Conservation (phyloP, 2,888 invertebrate genomes). For the Coecobrya sp. region DNA sequence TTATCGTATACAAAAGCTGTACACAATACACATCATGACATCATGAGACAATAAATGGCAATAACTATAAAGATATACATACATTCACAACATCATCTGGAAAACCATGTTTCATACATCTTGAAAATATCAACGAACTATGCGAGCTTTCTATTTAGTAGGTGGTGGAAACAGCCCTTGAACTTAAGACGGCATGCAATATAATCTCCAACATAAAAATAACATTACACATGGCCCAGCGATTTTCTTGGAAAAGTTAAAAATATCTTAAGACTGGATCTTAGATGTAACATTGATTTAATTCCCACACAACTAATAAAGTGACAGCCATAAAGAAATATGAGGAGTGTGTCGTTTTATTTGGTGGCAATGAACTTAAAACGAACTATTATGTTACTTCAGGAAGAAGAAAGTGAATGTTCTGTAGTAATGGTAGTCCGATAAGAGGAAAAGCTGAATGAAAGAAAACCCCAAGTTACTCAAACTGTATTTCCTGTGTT, state of each 20-base stretch:
- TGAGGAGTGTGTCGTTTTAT: not conserved
- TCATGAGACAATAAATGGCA: not conserved
- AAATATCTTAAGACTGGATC: no score
- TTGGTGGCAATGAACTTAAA: slow-evolving; percentile 45
- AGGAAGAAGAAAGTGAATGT: slow-evolving; percentile 22
- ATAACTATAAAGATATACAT: not conserved
- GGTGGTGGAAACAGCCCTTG: not conserved
- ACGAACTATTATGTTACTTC: slow-evolving; percentile 25
- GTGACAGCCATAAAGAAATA: slow-evolving; percentile 5
- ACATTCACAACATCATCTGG: not conserved
- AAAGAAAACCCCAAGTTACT: not conserved
- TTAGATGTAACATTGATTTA: not conserved
- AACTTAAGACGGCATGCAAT: not conserved
- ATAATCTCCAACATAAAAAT: not conserved
- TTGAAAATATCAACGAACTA: not conserved
- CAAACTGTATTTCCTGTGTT: slow-evolving; percentile 42
- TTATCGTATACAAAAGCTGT: slow-evolving; percentile 53
- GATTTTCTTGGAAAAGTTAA: not conserved
- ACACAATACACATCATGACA: not conserved
- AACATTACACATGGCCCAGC: not conserved
- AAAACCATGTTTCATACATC: not conserved
- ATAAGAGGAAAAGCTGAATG: slow-evolving; percentile 17
- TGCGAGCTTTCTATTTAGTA: not conserved
- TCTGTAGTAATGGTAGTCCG: not conserved
- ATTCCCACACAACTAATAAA: not conserved